A percentile compares a stretch with the other conserved stretches of the same genome.
Evolutionary conservation across 2,888 invertebrate genomes (phyloP).

Genomic region (Boloria euphrosyne): DNA sequence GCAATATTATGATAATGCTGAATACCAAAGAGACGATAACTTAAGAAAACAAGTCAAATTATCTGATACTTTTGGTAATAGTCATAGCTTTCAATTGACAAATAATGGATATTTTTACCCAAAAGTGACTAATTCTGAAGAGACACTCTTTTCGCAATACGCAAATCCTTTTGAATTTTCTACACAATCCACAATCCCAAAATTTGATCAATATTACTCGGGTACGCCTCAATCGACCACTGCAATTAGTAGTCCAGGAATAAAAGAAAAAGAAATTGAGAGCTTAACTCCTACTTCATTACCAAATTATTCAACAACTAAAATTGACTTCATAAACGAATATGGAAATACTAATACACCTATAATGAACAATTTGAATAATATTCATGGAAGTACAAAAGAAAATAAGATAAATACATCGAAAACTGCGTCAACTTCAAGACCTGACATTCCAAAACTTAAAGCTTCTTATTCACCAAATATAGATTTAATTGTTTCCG

Average conservation of each 20-base stretch:
- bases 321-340: not conserved
- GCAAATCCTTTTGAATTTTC: conserved; percentile 9
- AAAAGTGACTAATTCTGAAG: not conserved
- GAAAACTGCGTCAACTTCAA: too few species aligned
- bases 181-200: not conserved
- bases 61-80: not conserved
- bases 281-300: not conserved
- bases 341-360: conserved; percentile 1
- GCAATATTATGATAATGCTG: not conserved
- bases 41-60: not conserved
- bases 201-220: not conserved
- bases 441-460: conserved; percentile 1
- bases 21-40: not conserved
- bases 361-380: not conserved
- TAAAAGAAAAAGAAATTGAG: not conserved
- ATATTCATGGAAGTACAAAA: not conserved
- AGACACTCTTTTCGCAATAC: not conserved
- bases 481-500: conserved; percentile 3
- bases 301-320: not conserved
- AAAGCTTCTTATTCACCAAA: conserved; percentile 7
- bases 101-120: conserved; percentile 19
- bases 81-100: not conserved
- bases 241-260: not conserved
- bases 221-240: not conserved
- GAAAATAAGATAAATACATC: not conserved